Evolutionary conservation across 1,140 invertebrate species (phyloP), one percentile per base, ranked within the genome.

Genomic region (Eurosta solidaginis): DNA sequence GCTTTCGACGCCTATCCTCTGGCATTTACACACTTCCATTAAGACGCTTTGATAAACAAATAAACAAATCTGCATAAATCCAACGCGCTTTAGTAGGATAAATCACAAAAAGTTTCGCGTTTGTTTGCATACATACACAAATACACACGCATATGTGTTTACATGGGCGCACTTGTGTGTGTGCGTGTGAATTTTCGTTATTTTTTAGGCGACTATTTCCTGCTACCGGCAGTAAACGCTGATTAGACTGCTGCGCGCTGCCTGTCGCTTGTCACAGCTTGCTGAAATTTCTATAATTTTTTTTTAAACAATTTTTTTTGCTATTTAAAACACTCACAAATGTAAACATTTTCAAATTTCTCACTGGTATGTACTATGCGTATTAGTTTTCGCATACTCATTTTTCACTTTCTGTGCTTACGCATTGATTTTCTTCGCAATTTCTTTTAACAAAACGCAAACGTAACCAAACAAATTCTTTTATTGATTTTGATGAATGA

Each of bases 51-150:
- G 59, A 68, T 68, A 68, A 68, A 68, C 54, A 59, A 59, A 59
- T 59, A 59, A 59, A 59, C 59, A 68, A 68, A 68, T 68, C 59
- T 40, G 59, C 59, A 68, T n/a, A n/a, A 68, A 68, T 68, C 59
- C 59, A 68, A 14, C 33, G 59, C 59, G 59, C n/a, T n/a, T 68
- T 40, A 33, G 59, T 68, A n/a, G 59, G 59, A 68, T 40, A 68
- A 68, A 68, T 68, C 33, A 20, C 59, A 68, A n/a, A n/a, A 68
- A 68, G 59, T 68, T 22, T 68, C 54, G 59, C 59, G 17, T 68
- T 40, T 33, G 33, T 40, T 59, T 59, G 27, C 59, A 40, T 40
- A 68, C 59, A 40, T 7, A 20, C 14, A 33, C 25, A n/a, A n/a
- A n/a, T n/a, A n/a, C n/a, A n/a, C n/a, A n/a, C n/a, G n/a, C n/a